phyloP scores from a whole-genome alignment of 2,888 invertebrate genomes.

The Tetanocera ferruginea region DNA sequence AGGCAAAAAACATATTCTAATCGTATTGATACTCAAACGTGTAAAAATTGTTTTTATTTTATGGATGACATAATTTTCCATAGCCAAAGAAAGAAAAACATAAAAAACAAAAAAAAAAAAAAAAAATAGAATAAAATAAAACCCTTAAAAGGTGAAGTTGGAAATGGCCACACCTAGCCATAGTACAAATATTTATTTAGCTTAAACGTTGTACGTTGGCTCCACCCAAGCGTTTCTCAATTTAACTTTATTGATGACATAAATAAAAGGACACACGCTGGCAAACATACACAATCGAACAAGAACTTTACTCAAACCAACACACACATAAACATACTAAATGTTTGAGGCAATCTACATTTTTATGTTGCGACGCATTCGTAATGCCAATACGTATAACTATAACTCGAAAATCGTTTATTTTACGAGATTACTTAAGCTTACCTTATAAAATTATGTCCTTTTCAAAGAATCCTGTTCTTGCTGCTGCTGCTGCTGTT shows the following conservation, averaged over 20 bases:
- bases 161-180: slow-evolving; percentile 16
- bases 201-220: background rate
- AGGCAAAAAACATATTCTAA: background rate
- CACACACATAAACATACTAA: background rate
- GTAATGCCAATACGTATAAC: slow-evolving; percentile 7
- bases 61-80: slow-evolving; percentile 41
- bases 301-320: background rate
- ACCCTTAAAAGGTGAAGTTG: background rate
- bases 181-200: slow-evolving; percentile 12
- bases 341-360: slow-evolving; percentile 13
- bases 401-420: slow-evolving; percentile 34
- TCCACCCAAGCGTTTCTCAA: slow-evolving; percentile 42
- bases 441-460: slow-evolving; percentile 44
- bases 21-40: background rate
- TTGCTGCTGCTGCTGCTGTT: background rate
- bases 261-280: slow-evolving; percentile 48
- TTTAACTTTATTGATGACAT: slow-evolving; percentile 56
- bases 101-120: background rate
- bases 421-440: slow-evolving; percentile 47
- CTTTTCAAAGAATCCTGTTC: background rate
- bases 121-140: background rate
- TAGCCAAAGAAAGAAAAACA: background rate
- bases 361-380: slow-evolving; percentile 25
- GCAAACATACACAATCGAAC: slow-evolving; percentile 33
- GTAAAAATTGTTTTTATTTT: slow-evolving; percentile 30